Evolutionary conservation across 2,797 vertebrate genomes (phyloP), one percentile per base, ranked within the genome.

Genomic region (Sebastes matsubarae): DNA sequence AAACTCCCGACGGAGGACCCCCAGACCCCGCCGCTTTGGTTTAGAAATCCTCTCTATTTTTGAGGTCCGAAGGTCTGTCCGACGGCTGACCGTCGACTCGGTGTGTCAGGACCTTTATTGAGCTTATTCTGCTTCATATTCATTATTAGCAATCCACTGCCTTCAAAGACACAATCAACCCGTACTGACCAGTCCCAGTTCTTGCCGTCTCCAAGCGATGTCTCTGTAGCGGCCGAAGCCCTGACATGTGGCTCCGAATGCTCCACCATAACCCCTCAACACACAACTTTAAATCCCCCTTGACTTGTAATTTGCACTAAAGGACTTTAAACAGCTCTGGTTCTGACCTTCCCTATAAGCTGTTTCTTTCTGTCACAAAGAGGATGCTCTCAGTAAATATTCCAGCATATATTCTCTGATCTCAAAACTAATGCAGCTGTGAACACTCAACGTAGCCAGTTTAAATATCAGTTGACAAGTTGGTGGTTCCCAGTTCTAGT

Each of bases 21-120:
- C 46, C 3, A 20, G 46, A 50, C 2, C 46, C 1, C 0, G n/a
- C 18, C 0, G 42, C 18, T 50, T 50, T 50, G 46, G 46, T 50
- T 20, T 50, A 50, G 8, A 50, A 50, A 1, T 50, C 46, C 46
- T 50, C 46, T 20, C 46, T 50, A 20, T 50, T 20, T 50, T 50
- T 50, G 46, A 50, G 18, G 18, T 20, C 16, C 20, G 16, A 46
- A 46, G 42, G 16, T 46, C 42, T 46, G 42, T 46, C 42, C 42
- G 7, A 20, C 46, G 8, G 46, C 18, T 18, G 18, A 50, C 46
- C 6, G 7, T 50, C 46, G 8, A 18, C 46, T 50, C 0, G 16
- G 42, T 46, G 42, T 46, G 42, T 46, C 42, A 46, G 46, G 46
- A 20, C 46, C 46, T 20, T 18, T 0, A 20, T 0, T 50, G 18